Conservation (phyloP, 2,888 invertebrate species). For the Pristionchus entomophagus region DNA sequence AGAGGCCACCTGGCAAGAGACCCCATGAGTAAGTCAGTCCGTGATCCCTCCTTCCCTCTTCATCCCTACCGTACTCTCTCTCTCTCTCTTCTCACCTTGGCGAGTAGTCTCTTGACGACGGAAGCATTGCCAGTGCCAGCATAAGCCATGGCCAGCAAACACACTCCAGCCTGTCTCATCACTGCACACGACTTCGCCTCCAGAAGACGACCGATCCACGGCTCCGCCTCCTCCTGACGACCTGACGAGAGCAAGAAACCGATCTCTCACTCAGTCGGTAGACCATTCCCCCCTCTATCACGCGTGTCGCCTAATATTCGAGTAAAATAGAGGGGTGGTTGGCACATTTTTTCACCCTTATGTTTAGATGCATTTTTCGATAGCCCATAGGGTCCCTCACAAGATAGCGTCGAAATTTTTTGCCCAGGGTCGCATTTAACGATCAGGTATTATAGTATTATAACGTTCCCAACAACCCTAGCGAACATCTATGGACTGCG, state of each 20-base stretch:
- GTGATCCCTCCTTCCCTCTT: too few relatives aligned
- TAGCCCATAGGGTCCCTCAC: too few relatives aligned
- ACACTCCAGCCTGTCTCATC: conserved; percentile 88
- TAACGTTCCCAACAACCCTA: too few relatives aligned
- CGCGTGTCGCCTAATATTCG: too few relatives aligned
- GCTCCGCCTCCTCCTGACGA: conserved; percentile 94
- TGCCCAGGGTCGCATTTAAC: too few relatives aligned
- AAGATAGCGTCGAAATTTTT: too few relatives aligned
- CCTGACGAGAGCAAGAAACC: conserved; percentile 78
- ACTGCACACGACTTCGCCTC: conserved; percentile 71
- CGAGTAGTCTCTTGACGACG: conserved; percentile 91
- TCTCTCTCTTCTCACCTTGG: conserved; percentile 57
- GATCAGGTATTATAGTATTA: too few relatives aligned
- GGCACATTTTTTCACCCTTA: too few relatives aligned
- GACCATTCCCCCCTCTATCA: conserved; percentile 79
- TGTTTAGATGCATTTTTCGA: too few relatives aligned
- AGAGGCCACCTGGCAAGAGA: conserved; percentile 90
- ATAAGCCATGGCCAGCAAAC: conserved; percentile 86
- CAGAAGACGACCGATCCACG: conserved; percentile 87
- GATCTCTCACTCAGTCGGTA: not conserved
- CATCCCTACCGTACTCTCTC: not conserved
- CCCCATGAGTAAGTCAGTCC: too few relatives aligned
- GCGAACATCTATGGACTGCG: too few relatives aligned
- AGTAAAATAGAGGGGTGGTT: too few relatives aligned
- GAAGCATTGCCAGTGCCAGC: conserved; percentile 97